Evolutionary conservation across 92 coral and sea anemone species (phyloP), one percentile per base, ranked within the genome.

Genomic region (Porites lobata): DNA sequence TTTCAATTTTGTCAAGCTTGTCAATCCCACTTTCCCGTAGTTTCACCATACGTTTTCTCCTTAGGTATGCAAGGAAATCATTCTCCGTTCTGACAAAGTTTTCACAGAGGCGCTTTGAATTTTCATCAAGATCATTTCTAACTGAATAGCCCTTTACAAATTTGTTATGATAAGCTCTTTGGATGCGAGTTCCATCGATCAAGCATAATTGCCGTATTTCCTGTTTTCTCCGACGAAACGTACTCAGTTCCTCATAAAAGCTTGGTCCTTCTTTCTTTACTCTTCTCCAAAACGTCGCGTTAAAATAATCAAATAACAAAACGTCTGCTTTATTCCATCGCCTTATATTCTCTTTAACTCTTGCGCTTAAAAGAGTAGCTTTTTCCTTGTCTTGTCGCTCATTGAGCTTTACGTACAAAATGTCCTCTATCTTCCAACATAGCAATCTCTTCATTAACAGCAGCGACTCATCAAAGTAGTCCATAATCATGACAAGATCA

Each of bases 401-500:
- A 50, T 93, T 93, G 4, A 93, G 90, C 78, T 93, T 90, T 56
- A 93, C 91, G 54, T 93, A 93, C 50, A 93, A 77, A 50, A 93
- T 93, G 52, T 93, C 96, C 32, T 86, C 96, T 15, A 63, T 82
- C 0, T 89, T 82, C 96, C 96, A 93, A 77, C 94, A 93, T 85
- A 93, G 62, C 6, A 83, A 50, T 18, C 85, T 82, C 75, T 90
- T 93, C 50, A 93, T 63, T 1, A 93, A 86, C 52, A 93, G 82
- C 51, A 93, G 67, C 2, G 96, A 93, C 72, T 93, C 96, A 87
- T 93, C 96, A 26, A 93, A 93, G 71, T 93, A 65, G 50, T 93
- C 96, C 96, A 90, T 90, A n/a, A 93, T 93, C 94, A 93, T 90
- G 1, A 93, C 92, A 15, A 93, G 20, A 47, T 87, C 87, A 69